These are phyloP conservation scores for Mohoua ochrocephala DNA, from an alignment of 2,113 vertebrate species.

Conservation along the genomic window DNA sequence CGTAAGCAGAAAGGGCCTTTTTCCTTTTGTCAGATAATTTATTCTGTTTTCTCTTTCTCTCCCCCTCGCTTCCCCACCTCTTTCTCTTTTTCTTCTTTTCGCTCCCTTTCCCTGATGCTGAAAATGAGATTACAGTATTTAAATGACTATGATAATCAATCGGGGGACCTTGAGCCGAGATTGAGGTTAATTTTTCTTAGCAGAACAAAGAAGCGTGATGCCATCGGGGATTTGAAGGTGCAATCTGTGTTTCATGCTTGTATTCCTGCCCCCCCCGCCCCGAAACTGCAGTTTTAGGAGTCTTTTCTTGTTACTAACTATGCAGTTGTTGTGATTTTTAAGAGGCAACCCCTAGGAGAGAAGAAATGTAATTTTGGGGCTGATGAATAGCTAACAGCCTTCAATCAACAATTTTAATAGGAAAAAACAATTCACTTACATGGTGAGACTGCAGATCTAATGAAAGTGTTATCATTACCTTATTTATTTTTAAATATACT, in stretches of 20 bases:
- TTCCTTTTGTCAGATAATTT: conserved; percentile 82
- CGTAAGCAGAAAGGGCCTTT: conserved; percentile 70
- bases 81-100: conserved; percentile 75
- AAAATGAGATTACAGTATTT: conserved; percentile 99
- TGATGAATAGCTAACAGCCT: conserved; percentile 66
- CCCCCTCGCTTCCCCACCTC: conserved; percentile 51
- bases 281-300: conserved; percentile 67
- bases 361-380: conserved; percentile 61
- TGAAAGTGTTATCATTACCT: conserved; percentile 49
- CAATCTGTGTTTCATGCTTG: conserved; percentile 71
- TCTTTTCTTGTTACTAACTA: conserved; percentile 70
- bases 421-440: conserved; percentile 27
- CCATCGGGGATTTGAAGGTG: conserved; percentile 67
- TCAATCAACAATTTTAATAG: conserved; percentile 72
- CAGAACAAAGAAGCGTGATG: conserved; percentile 80
- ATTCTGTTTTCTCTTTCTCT: conserved; percentile 73
- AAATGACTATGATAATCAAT: conserved; percentile 99
- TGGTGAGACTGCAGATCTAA: conserved; percentile 26
- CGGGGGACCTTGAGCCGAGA: conserved; percentile 78
- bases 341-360: conserved; percentile 43
- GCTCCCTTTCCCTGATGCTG: conserved; percentile 85
- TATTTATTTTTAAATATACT: conserved; percentile 64
- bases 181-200: conserved; percentile 86
- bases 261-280: neutral
- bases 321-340: conserved; percentile 42